Base-by-base conservation (phyloP, 2,113 vertebrate genomes). In the Cisticola juncidis region DNA sequence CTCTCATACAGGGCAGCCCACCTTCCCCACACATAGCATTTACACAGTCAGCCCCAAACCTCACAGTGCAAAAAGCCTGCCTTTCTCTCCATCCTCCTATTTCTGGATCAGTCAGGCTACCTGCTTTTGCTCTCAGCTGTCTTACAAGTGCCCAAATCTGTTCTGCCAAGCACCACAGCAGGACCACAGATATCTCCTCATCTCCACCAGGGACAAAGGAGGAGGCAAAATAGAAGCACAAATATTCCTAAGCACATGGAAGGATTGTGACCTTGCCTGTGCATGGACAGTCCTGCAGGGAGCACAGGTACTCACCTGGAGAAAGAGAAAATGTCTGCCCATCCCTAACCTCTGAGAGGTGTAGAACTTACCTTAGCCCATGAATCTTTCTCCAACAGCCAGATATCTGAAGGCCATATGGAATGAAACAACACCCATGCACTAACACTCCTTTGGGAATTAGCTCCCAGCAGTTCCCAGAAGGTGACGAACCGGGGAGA, bases 261-360 rank as follows among this genome's bases (percentile, higher is more conserved):
- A 81, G 9, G 29, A 69, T 20, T 6, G 8, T 0, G 0, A n/a
- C 19, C 35, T 31, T 7, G 2, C 40, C n/a, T 4, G 2, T 1
- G 2, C 8, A 9, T 26, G 16, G 28, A 11, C 19, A 56, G 44
- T 56, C n/a, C 42, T 77, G 12, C 36, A 70, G 33, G 48, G 6
- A 95, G 9, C 26, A 81, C 7, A 36, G 45, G 58, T 42, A 47
- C 12, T 5, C 1, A 15, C 14, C 23, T 56, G 45, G 21, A 65
- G 45, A 69, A 77, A 35, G 25, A 83, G 12, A 10, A 29, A 47
- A 66, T 12, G 0, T 44, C 40, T 68, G 23, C 9, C 15, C 17
- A 73, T 9, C 13, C 14, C 12, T 33, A 61, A 56, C 12, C 5
- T 47, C 35, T 48, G n/a, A 56, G 9, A 17, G 7, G 7, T 11